These are phyloP conservation scores for Drosophila watanabei DNA, from an alignment of 1,140 invertebrate species.

Conservation along the genomic window DNA sequence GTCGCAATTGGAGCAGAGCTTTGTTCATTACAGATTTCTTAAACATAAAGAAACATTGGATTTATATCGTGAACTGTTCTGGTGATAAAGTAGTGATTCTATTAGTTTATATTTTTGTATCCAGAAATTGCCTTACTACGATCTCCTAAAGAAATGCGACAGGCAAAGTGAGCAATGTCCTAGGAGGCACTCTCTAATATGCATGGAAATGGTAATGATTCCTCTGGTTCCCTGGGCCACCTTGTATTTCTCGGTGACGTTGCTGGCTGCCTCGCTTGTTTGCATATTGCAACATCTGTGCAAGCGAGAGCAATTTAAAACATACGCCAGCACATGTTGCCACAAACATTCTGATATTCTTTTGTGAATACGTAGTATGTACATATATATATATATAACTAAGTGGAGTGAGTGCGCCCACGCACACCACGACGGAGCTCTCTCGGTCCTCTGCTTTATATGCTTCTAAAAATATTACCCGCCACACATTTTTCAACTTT, in stretches of 20 bases:
- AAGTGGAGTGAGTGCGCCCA: slow-evolving; percentile 25
- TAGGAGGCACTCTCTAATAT: slow-evolving; percentile 6
- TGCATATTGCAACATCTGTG: slow-evolving; percentile 81
- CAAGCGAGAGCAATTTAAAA: slow-evolving; percentile 74
- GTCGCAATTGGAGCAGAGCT: slow-evolving; percentile 15
- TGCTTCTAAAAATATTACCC: slow-evolving; percentile 42
- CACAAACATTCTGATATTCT: slow-evolving; percentile 14
- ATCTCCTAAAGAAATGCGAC: slow-evolving; percentile 14
- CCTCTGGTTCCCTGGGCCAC: slow-evolving; percentile 26
- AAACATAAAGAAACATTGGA: not conserved
- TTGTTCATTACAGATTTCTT: not conserved
- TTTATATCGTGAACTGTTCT: not conserved
- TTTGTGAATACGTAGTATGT: slow-evolving; percentile 10
- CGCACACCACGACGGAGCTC: slow-evolving; percentile 8
- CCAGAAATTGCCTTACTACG: too few species aligned
- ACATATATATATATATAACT: slow-evolving; percentile 23
- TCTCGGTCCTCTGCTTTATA: slow-evolving; percentile 8
- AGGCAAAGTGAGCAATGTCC: not conserved
- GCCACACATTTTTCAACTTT: slow-evolving; percentile 32
- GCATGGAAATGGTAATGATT: slow-evolving; percentile 34
- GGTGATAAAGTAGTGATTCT: not conserved
- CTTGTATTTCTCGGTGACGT: slow-evolving; percentile 37
- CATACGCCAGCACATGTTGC: slow-evolving; percentile 70
- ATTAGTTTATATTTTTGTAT: too few species aligned
- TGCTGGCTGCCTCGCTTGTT: slow-evolving; percentile 63